A percentile compares a stretch with the other conserved stretches of the same genome.
Evolutionary conservation across 2,888 invertebrate genomes (phyloP).

Genomic region (Ischnura elegans): DNA sequence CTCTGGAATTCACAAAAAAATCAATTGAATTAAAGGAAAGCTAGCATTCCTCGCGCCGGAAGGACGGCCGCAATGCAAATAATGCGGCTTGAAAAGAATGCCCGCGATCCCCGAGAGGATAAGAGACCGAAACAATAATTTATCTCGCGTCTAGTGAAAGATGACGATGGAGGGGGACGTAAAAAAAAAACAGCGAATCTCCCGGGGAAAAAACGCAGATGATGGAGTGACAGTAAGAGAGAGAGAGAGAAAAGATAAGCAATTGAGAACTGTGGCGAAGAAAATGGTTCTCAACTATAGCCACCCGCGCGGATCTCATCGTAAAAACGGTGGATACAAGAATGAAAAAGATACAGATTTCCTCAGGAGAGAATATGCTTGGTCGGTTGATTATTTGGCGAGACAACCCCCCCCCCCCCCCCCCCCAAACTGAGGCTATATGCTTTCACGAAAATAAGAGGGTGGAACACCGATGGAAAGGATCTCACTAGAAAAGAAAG

Average conservation of each 20-base stretch:
- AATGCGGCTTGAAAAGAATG: conserved; percentile 9
- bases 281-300: not conserved
- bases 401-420: too few relatives aligned
- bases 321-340: not conserved
- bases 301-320: not conserved
- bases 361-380: not conserved
- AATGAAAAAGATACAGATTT: not conserved
- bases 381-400: too few relatives aligned
- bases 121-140: conserved; percentile 11
- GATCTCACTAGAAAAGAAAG: too few relatives aligned
- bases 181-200: not conserved
- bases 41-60: not conserved
- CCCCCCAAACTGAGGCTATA: too few relatives aligned
- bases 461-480: too few relatives aligned
- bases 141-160: not conserved
- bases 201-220: not conserved
- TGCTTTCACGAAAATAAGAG: too few relatives aligned
- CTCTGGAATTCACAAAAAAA: not conserved
- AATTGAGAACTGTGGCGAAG: not conserved
- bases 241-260: not conserved
- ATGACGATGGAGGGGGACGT: not conserved
- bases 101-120: not conserved
- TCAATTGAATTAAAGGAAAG: not conserved
- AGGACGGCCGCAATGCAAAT: not conserved
- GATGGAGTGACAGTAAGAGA: not conserved